Evolutionary conservation across 2,888 invertebrate genomes (phyloP).

Genomic region (Actias luna): DNA sequence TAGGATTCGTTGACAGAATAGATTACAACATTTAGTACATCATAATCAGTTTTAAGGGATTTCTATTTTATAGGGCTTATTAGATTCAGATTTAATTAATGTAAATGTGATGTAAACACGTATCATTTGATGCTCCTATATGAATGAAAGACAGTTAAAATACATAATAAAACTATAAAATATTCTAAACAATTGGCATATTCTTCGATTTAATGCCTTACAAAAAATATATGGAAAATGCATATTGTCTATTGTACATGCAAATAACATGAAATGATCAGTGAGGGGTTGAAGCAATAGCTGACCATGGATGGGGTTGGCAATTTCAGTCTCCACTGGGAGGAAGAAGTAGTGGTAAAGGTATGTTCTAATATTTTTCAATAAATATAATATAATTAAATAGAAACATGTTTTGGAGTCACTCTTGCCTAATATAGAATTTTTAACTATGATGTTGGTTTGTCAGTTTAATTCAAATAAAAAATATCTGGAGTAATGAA

Average conservation of each 20-base stretch:
- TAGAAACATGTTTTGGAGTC: too few species aligned
- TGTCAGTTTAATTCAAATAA: too few species aligned
- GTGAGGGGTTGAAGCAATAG: conserved; percentile 17
- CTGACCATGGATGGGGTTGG: conserved; percentile 61
- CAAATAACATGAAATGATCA: neutral
- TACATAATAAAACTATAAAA: neutral
- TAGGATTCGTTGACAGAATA: conserved; percentile 14
- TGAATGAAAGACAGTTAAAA: neutral
- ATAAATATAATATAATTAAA: neutral
- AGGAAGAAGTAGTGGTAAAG: conserved; percentile 69
- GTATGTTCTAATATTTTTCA: conserved; percentile 34
- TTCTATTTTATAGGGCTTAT: neutral
- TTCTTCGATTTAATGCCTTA: neutral
- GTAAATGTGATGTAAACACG: conserved; percentile 24
- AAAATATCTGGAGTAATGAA: too few species aligned
- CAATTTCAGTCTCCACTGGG: conserved; percentile 74
- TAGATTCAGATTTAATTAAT: conserved; percentile 34
- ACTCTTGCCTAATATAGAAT: too few species aligned
- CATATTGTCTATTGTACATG: neutral
- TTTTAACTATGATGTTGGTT: too few species aligned
- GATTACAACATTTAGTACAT: neutral
- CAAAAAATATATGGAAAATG: neutral
- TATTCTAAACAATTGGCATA: neutral
- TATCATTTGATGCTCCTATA: neutral
- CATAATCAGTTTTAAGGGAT: neutral